A percentile compares a stretch with the other conserved stretches of the same genome.
Conservation (phyloP, 2,113 vertebrate species). For the Serinus canaria region DNA sequence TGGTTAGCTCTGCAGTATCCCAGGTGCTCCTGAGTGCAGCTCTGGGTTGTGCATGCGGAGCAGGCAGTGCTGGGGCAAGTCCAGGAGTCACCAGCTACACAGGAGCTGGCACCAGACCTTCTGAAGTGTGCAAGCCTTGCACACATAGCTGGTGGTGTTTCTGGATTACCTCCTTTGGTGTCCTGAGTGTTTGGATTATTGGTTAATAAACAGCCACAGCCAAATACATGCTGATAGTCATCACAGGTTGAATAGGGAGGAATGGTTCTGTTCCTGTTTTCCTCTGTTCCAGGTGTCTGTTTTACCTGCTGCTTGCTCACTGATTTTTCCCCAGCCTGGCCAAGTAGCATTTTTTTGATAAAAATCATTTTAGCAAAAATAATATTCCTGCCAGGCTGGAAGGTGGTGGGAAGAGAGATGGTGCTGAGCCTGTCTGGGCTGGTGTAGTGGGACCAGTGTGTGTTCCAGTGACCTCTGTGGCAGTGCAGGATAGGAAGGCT, state of each 20-base stretch:
- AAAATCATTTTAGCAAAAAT: neutral
- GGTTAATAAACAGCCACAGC: neutral
- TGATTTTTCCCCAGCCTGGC: neutral
- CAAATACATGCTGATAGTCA: neutral
- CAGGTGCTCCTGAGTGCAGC: neutral
- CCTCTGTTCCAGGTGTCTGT: neutral
- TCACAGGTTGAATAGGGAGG: neutral
- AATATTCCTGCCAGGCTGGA: neutral
- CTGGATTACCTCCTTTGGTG: neutral
- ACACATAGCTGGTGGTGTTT: neutral
- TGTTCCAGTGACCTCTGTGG: neutral
- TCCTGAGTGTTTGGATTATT: neutral
- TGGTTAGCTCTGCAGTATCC: neutral
- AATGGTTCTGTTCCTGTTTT: neutral
- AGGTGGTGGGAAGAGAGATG: neutral
- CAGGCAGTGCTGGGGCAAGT: neutral
- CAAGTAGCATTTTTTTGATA: neutral
- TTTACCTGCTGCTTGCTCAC: neutral
- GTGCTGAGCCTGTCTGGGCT: neutral
- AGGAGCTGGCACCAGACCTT: neutral
- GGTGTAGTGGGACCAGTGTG: fast-evolving
- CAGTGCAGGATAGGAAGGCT: fast-evolving
- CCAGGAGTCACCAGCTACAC: neutral
- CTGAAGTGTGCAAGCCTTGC: neutral
- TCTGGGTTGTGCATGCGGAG: neutral